Conservation (phyloP, 2,113 vertebrate genomes). For the Cryptomyrus ogoouensis region DNA sequence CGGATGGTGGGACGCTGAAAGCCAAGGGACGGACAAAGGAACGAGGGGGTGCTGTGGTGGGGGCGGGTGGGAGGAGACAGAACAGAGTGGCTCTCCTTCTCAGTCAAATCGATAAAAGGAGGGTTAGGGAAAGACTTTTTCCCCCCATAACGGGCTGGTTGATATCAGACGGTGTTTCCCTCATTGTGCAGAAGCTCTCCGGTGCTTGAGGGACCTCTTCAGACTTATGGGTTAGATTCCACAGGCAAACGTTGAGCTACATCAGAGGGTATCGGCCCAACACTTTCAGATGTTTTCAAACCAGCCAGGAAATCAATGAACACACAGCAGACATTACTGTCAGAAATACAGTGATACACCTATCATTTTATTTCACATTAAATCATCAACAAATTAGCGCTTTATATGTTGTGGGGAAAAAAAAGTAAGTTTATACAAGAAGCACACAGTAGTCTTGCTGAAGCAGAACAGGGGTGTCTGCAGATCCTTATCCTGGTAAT, state of each 20-base stretch:
- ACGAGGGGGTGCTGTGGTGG: not conserved
- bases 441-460: not conserved
- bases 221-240: not conserved
- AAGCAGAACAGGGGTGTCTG: not conserved
- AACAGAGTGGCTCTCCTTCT: conserved; percentile 22
- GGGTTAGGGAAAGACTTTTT: conserved; percentile 24
- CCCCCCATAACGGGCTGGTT: conserved; percentile 22
- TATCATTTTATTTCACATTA: not conserved
- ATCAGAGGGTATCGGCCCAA: not conserved
- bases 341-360: not conserved
- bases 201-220: conserved; percentile 23
- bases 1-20: conserved; percentile 35
- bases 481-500: not conserved
- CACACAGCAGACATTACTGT: not conserved
- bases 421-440: not conserved
- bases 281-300: not conserved
- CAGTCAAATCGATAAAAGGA: conserved; percentile 35
- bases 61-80: not conserved
- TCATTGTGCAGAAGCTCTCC: conserved; percentile 29
- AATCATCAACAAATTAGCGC: not conserved
- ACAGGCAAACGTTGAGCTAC: conserved; percentile 20
- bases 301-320: not conserved
- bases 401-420: not conserved
- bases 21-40: conserved; percentile 36
- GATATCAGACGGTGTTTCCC: conserved; percentile 35